Conservation (phyloP, 2,113 vertebrate genomes). For the Rhinoptilus africanus region DNA sequence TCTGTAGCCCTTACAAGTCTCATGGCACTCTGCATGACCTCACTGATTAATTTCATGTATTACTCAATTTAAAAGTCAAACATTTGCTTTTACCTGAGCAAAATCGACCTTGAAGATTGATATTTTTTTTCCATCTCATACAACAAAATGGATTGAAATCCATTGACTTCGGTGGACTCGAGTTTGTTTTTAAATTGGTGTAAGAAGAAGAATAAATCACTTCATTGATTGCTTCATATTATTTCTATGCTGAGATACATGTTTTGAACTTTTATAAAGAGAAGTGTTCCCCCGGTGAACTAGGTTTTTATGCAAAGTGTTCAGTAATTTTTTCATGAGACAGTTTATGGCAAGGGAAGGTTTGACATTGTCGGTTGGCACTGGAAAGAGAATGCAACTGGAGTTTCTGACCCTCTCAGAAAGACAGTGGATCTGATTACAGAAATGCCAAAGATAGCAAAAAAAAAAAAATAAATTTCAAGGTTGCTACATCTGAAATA, state of each 20-base stretch:
- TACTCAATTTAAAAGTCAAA: not conserved
- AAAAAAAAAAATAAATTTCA: rapidly evolving
- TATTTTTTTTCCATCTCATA: not conserved
- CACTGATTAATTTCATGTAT: not conserved
- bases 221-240: not conserved
- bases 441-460: not conserved
- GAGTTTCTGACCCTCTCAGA: not conserved
- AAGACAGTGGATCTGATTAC: not conserved
- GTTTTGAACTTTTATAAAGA: not conserved
- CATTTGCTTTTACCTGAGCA: not conserved
- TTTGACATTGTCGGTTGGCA: not conserved
- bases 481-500: not conserved
- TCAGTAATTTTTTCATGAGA: not conserved
- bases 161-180: not conserved
- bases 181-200: not conserved
- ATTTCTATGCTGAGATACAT: not conserved
- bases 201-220: not conserved
- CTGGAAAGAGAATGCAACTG: not conserved
- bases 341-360: not conserved
- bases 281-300: not conserved
- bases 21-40: not conserved
- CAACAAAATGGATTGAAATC: not conserved
- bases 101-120: not conserved
- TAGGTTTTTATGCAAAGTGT: not conserved
- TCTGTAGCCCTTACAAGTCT: not conserved